Conservation (phyloP, 2,888 invertebrate genomes). For the Actias luna region DNA sequence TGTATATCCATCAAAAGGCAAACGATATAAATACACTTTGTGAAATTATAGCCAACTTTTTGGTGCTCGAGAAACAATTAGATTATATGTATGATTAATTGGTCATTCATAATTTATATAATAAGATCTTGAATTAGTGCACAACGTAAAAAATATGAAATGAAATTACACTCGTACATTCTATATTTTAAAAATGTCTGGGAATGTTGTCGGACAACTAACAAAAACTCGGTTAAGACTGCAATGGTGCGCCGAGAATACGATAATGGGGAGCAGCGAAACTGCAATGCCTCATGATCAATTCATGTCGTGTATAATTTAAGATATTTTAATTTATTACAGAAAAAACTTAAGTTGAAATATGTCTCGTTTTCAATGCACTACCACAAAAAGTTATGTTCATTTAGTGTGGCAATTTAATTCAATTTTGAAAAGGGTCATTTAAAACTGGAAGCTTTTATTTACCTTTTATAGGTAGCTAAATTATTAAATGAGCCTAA, state of each 20-base stretch:
- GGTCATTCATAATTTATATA: background rate
- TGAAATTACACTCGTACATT: slow-evolving; percentile 23
- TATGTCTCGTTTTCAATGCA: slow-evolving; percentile 21
- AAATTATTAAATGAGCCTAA: slow-evolving; percentile 27
- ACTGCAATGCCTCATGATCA: slow-evolving; percentile 43
- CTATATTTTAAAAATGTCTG: slow-evolving; percentile 16
- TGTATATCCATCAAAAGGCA: slow-evolving; percentile 17
- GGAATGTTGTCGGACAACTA: slow-evolving; percentile 17
- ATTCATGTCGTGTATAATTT: slow-evolving; percentile 54
- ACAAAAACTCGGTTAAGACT: slow-evolving; percentile 37
- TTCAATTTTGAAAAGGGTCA: background rate
- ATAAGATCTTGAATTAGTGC: background rate
- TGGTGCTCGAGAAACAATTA: no score
- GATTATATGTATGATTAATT: no score
- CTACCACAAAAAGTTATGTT: background rate
- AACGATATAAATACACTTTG: slow-evolving; percentile 1
- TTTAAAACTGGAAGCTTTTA: background rate
- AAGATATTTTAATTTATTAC: slow-evolving; percentile 59
- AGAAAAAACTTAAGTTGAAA: slow-evolving; percentile 34
- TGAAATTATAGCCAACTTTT: slow-evolving; percentile 7
- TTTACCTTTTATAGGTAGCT: background rate
- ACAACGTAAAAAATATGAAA: background rate
- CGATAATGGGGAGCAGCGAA: slow-evolving; percentile 39
- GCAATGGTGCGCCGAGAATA: slow-evolving; percentile 42
- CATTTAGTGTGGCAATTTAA: background rate